phyloP scores from a whole-genome alignment of 2,888 invertebrate genomes.

The Augochlorella aurata region DNA sequence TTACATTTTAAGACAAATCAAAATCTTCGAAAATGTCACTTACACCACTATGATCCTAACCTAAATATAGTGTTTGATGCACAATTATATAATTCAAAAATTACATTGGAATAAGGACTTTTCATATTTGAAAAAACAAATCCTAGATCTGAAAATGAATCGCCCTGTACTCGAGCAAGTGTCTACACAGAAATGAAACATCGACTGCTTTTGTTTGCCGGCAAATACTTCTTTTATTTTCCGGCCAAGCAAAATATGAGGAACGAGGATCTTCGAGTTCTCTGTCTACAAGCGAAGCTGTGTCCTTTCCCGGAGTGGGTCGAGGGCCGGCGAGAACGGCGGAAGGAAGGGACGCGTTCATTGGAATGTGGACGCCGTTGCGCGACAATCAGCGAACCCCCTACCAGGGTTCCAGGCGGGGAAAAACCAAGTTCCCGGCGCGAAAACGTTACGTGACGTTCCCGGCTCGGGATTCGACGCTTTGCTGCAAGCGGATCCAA shows the following conservation, averaged over 20 bases:
- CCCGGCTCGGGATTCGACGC: constrained; percentile 11
- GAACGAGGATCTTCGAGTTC: neutral
- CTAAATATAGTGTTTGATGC: too few species aligned
- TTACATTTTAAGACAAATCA: too few species aligned
- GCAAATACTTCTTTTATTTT: neutral
- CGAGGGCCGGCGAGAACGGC: neutral
- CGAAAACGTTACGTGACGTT: constrained; percentile 40
- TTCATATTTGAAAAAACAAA: too few species aligned
- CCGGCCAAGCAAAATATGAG: neutral
- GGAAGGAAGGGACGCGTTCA: neutral
- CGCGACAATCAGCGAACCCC: constrained; percentile 18
- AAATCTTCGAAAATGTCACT: too few species aligned
- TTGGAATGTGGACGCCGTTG: constrained; percentile 13
- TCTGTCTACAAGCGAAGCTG: neutral
- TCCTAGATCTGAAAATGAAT: too few species aligned
- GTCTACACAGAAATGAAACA: neutral
- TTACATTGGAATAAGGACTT: too few species aligned
- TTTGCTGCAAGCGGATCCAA: constrained; percentile 10
- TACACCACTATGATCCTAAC: too few species aligned
- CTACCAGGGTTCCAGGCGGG: neutral
- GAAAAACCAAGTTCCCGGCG: constrained; percentile 5
- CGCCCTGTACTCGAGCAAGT: too few species aligned
- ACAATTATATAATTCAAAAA: too few species aligned
- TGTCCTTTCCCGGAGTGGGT: neutral
- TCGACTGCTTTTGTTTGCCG: neutral